phyloP scores from a whole-genome alignment of 2,797 vertebrate genomes.

The Trichosurus vulpecula region DNA sequence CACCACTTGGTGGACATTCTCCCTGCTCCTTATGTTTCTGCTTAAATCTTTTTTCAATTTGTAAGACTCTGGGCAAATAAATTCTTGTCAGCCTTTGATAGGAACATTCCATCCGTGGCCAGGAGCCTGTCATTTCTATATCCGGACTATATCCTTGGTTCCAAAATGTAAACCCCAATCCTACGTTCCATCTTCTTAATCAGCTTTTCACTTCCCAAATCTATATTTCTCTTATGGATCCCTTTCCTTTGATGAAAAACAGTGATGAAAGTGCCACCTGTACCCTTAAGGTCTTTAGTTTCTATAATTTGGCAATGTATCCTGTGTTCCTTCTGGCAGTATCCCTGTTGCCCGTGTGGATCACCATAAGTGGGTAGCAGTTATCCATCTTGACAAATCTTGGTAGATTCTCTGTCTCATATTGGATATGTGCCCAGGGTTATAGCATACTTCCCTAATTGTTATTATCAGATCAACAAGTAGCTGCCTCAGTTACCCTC shows the following conservation, averaged over 20 bases:
- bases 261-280: background rate
- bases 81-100: background rate
- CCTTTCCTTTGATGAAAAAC: background rate
- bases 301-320: background rate
- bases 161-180: background rate
- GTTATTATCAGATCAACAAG: background rate
- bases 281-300: background rate
- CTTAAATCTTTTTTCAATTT: background rate
- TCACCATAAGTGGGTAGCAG: background rate
- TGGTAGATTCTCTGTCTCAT: background rate
- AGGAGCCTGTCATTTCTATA: background rate
- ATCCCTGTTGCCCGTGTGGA: background rate
- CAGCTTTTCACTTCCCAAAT: background rate
- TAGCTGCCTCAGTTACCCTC: background rate
- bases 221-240: background rate
- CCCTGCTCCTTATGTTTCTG: background rate
- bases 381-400: background rate
- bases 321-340: background rate
- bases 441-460: background rate
- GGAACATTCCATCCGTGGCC: background rate
- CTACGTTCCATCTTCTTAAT: background rate
- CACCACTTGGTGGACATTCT: background rate
- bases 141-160: background rate
- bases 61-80: background rate
- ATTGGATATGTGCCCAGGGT: background rate